phyloP scores from a whole-genome alignment of 2,797 vertebrate species.

The Cephalopachus bancanus region DNA sequence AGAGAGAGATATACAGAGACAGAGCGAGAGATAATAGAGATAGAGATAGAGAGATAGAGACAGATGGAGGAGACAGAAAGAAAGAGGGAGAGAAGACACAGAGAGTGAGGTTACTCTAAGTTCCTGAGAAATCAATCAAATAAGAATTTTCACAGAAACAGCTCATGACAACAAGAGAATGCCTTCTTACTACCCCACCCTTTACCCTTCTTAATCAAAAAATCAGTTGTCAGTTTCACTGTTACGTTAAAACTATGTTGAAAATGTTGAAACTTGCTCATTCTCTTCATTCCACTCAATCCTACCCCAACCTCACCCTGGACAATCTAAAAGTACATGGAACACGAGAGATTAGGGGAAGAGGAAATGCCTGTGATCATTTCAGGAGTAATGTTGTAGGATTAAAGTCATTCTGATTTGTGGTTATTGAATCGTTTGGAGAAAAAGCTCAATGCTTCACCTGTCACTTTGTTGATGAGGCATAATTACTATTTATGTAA shows the following conservation, averaged over 20 bases:
- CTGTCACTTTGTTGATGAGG: background rate
- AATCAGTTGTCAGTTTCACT: too few relatives aligned
- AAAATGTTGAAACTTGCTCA: too few relatives aligned
- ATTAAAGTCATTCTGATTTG: background rate
- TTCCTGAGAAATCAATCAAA: too few relatives aligned
- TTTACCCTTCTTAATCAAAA: too few relatives aligned
- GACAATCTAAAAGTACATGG: too few relatives aligned
- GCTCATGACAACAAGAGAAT: too few relatives aligned
- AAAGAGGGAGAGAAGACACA: background rate
- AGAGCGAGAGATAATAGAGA: background rate
- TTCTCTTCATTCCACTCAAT: accelerated
- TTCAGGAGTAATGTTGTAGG: background rate
- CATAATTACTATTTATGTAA: background rate
- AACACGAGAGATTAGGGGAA: accelerated
- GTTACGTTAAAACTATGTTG: background rate
- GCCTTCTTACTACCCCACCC: accelerated
- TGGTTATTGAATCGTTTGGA: background rate
- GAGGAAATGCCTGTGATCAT: accelerated
- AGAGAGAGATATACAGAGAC: background rate
- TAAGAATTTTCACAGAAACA: background rate
- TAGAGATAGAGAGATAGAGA: too few relatives aligned
- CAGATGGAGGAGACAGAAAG: too few relatives aligned
- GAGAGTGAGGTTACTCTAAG: background rate
- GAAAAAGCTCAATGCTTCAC: background rate
- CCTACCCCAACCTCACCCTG: accelerated